Conservation (phyloP, 2,113 vertebrate genomes). For the Tringa solitaria region DNA sequence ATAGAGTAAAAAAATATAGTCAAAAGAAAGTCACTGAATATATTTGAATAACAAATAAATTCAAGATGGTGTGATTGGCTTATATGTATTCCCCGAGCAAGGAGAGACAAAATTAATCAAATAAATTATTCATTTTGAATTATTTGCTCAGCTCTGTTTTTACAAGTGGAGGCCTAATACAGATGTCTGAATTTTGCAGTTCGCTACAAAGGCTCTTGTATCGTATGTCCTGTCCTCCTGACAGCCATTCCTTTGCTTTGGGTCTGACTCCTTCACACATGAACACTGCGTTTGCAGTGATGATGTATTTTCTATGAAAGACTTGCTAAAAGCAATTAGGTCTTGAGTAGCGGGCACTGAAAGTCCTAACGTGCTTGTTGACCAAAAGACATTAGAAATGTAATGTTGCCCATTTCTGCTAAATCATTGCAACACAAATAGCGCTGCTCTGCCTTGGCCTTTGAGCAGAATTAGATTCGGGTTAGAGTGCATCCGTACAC, state of each 20-base stretch:
- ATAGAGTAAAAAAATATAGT: constrained; percentile 21
- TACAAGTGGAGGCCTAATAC: not conserved
- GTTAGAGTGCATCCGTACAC: constrained; percentile 31
- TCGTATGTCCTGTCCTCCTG: not conserved
- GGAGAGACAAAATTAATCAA: constrained; percentile 47
- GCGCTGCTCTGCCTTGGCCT: not conserved
- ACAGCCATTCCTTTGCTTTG: not conserved
- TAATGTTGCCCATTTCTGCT: constrained; percentile 25
- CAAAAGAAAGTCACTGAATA: constrained; percentile 45
- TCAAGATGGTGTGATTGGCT: constrained; percentile 41
- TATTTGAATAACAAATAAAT: constrained; percentile 64
- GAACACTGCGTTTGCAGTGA: not conserved
- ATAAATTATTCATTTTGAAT: constrained; percentile 64
- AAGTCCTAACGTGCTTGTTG: not conserved
- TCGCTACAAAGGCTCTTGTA: not conserved
- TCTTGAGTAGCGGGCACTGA: not conserved
- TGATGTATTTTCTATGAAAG: not conserved
- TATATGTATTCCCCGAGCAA: constrained; percentile 35
- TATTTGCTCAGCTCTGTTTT: constrained; percentile 46
- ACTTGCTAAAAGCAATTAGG: constrained; percentile 39
- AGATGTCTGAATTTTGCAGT: not conserved
- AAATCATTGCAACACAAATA: constrained; percentile 20
- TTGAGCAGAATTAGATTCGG: constrained; percentile 30
- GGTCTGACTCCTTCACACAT: not conserved
- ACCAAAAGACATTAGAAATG: constrained; percentile 48